Evolutionary conservation across 2,888 invertebrate species (phyloP), one percentile per base, ranked within the genome.

Genomic region (Tenthredo notha): DNA sequence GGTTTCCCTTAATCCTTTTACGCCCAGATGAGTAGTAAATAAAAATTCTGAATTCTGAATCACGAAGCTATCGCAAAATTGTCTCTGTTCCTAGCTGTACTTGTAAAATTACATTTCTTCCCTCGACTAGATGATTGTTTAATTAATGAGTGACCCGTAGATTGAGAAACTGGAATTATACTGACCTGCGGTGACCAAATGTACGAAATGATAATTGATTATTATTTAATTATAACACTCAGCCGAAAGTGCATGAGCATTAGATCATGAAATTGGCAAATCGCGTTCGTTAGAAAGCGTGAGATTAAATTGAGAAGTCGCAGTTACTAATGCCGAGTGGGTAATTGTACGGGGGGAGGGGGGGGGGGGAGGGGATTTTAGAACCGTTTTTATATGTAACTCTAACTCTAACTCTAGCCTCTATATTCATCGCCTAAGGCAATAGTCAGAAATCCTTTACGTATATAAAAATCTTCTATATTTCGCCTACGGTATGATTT

Each of bases 241-340:
- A 12, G 25, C 25, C 10, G 4, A 43, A 40, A 74, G 9, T 40
- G 72, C 21, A 43, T 21, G 10, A 12, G 40, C n/a, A 5, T 25
- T 25, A 12, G 50, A 77, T 77, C 25, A 25, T 47, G 74, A 74
- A 74, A 74, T 74, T 70, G 74, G 74, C 86, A 84, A 88, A 88
- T 89, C 87, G 86, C 86, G 89, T 87, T 54, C 9, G 61, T 61
- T 61, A 40, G 74, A 74, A 74, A 47, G 74, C 74, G 43, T 47
- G 74, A 40, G 74, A 43, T 40, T 21, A 21, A 54, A 54, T 88
- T 87, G 87, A 88, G 87, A 88, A 87, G 86, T 86, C 86, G 37
- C 86, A 87, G 75, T 85, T 80, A 77, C 7, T 43, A 25, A 86
- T 86, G 86, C 85, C 86, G 85, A 74, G 85, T 85, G 65, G 80